These are phyloP conservation scores for Turritopsis dohrnii DNA, from an alignment of 30 jellyfish, hydroid and myxozoan species.

Conservation along the genomic window DNA sequence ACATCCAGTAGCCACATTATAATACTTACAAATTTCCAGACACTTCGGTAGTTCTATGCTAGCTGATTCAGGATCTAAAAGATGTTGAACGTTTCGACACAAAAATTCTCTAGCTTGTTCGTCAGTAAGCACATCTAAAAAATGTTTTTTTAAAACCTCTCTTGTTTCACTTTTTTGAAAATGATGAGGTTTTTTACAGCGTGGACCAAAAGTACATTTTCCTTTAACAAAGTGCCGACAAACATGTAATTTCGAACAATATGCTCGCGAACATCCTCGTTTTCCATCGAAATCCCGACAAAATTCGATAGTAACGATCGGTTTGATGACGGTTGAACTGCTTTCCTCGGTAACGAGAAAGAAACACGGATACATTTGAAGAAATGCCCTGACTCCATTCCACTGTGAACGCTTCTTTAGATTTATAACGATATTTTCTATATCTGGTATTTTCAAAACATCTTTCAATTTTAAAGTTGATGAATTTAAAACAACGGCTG, in stretches of 20 bases:
- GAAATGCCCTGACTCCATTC: conserved; percentile 35
- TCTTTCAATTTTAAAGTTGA: conserved; percentile 32
- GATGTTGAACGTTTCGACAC: conserved; percentile 85
- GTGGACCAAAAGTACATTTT: conserved; percentile 86
- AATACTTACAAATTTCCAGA: conserved; percentile 78
- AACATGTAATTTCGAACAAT: conserved; percentile 69
- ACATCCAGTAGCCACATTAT: conserved; percentile 92
- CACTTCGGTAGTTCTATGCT: conserved; percentile 67
- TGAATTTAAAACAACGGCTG: conserved; percentile 31
- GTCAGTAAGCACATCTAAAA: conserved; percentile 47
- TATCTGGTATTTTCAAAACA: conserved; percentile 13
- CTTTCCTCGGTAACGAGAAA: conserved; percentile 38
- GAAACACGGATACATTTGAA: conserved; percentile 33
- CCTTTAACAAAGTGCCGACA: conserved; percentile 91
- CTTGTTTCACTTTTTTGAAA: conserved; percentile 56
- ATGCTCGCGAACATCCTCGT: conserved; percentile 50
- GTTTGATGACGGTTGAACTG: conserved; percentile 38
- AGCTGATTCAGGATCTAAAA: conserved; percentile 53
- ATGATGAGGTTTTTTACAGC: conserved; percentile 96
- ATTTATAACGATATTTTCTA: conserved; percentile 20
- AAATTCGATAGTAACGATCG: conserved; percentile 68
- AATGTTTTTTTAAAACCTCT: conserved; percentile 43
- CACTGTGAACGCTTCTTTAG: conserved; percentile 32
- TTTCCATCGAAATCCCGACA: conserved; percentile 85
- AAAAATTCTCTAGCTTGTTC: conserved; percentile 53